These are phyloP conservation scores for Nycticebus coucang DNA, from an alignment of 2,113 vertebrate genomes.

Conservation along the genomic window DNA sequence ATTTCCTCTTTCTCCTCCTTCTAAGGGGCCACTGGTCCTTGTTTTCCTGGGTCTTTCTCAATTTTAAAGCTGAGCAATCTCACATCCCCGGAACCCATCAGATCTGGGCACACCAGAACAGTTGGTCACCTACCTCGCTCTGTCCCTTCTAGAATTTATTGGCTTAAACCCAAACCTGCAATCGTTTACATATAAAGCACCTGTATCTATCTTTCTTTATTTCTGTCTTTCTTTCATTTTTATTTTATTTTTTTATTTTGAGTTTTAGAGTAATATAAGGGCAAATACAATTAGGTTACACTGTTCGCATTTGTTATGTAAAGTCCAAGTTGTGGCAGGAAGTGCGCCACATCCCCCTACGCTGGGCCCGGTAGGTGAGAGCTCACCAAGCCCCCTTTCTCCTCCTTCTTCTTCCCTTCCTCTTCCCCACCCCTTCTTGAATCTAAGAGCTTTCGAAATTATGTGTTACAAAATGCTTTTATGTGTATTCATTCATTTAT, in stretches of 20 bases:
- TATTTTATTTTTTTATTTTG: too few relatives aligned
- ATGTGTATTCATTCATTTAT: background rate
- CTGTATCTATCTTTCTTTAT: too few relatives aligned
- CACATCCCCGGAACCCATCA: background rate
- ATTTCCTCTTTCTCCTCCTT: constrained; percentile 53
- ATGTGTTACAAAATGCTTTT: background rate
- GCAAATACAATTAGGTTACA: too few relatives aligned
- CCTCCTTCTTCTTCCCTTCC: too few relatives aligned
- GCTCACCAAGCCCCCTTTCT: too few relatives aligned
- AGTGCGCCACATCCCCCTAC: too few relatives aligned
- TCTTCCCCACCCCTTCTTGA: too few relatives aligned
- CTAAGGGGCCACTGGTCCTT: background rate
- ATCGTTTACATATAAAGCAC: background rate
- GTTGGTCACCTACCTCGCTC: background rate
- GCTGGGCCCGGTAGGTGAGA: too few relatives aligned
- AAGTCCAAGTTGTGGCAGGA: too few relatives aligned
- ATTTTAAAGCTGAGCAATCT: constrained; percentile 26
- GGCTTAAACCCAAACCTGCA: background rate
- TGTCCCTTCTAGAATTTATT: background rate
- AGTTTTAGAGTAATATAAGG: too few relatives aligned
- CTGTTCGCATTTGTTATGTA: too few relatives aligned
- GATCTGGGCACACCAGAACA: background rate
- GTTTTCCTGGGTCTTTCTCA: background rate
- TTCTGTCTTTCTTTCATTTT: too few relatives aligned
- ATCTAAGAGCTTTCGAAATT: background rate